Conservation (phyloP, 2,113 vertebrate genomes). For the Morone chrysops region DNA sequence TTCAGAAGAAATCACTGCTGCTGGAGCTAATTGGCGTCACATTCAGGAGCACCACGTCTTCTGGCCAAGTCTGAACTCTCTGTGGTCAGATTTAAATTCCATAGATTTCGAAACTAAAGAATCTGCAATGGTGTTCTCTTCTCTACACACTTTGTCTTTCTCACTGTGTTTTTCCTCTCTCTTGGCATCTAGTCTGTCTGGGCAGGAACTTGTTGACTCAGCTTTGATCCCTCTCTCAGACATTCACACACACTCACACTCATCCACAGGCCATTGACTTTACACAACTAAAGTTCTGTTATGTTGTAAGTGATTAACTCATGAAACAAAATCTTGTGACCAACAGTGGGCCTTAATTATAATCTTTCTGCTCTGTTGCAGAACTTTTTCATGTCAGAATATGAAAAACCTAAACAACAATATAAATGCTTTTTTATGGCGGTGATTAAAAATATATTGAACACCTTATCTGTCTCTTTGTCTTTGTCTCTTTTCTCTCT, state of each 20-base stretch:
- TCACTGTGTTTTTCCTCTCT: not conserved
- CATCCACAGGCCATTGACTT: not conserved
- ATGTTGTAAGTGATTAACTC: not conserved
- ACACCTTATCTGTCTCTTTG: not conserved
- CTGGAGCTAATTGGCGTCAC: constrained; percentile 19
- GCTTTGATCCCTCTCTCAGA: constrained; percentile 45
- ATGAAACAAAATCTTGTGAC: not conserved
- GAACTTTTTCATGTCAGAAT: not conserved
- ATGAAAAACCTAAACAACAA: not conserved
- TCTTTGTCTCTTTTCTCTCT: no score
- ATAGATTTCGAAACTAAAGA: constrained; percentile 17
- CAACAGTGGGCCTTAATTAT: not conserved
- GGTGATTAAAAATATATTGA: not conserved
- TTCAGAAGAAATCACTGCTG: constrained; percentile 7
- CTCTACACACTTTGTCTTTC: not conserved
- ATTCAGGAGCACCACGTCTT: not conserved
- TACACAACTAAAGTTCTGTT: not conserved
- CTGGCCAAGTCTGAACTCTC: not conserved
- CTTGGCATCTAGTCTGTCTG: constrained; percentile 18
- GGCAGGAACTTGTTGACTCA: constrained; percentile 43
- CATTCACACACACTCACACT: not conserved
- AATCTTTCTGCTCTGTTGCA: not conserved
- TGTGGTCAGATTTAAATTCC: constrained; percentile 16
- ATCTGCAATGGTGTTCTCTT: not conserved
- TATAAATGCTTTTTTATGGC: not conserved